Conservation (phyloP, 2,113 vertebrate species). For the Gnathonemus longibarbis region DNA sequence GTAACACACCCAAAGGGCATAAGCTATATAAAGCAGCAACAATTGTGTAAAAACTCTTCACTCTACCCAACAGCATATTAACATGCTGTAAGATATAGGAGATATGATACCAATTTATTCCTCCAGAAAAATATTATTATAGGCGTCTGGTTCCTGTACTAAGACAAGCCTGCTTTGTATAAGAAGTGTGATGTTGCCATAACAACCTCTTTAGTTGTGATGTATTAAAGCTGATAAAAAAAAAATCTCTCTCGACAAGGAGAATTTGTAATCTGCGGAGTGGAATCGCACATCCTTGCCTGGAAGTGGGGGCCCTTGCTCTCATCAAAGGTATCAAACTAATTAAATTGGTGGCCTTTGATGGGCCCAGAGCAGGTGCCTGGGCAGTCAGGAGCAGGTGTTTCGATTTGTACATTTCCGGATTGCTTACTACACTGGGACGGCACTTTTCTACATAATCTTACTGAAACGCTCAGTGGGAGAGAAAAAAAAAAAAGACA, state of each 20-base stretch:
- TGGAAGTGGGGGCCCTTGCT: neutral
- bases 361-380: neutral
- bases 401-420: neutral
- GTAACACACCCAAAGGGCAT: neutral
- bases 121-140: neutral
- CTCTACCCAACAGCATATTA: neutral
- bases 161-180: neutral
- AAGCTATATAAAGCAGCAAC: neutral
- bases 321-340: neutral
- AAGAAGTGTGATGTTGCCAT: slow-evolving; percentile 18
- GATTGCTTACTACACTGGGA: neutral
- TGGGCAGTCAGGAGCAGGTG: neutral
- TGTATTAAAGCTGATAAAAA: slow-evolving; percentile 4
- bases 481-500: neutral
- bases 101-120: neutral
- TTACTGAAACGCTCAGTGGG: neutral
- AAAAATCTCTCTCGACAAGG: neutral
- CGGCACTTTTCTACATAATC: neutral
- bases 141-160: neutral
- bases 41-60: neutral
- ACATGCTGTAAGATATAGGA: neutral
- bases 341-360: neutral
- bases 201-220: slow-evolving; percentile 11
- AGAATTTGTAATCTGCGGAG: neutral
- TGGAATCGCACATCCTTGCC: neutral